A percentile compares a stretch with the other conserved stretches of the same genome.
These are phyloP conservation scores for Orthonevra nobilis DNA, from an alignment of 2,888 invertebrate species.

Conservation along the genomic window DNA sequence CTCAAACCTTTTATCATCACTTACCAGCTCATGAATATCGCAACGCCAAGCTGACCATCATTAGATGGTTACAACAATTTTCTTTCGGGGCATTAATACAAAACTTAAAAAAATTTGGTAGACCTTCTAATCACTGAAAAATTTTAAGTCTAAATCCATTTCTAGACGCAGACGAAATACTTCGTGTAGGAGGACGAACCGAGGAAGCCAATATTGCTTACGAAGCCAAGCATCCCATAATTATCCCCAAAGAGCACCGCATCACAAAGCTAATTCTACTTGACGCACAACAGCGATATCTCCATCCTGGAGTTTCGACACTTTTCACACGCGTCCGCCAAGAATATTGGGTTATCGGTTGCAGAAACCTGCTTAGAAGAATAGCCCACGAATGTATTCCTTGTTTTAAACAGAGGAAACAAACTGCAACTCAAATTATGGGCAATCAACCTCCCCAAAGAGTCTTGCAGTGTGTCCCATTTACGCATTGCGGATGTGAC, in stretches of 20 bases:
- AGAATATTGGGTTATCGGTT: not conserved
- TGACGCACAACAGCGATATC: not conserved
- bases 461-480: not conserved
- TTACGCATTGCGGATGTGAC: not conserved
- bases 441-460: not conserved
- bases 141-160: slow-evolving; percentile 29
- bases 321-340: not conserved
- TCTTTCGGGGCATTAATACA: not conserved
- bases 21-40: not conserved
- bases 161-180: slow-evolving; percentile 59
- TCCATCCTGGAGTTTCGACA: slow-evolving; percentile 20
- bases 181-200: slow-evolving; percentile 71
- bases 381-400: not conserved
- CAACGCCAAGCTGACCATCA: not conserved
- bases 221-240: slow-evolving; percentile 26
- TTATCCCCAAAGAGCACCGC: slow-evolving; percentile 4
- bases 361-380: not conserved
- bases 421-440: not conserved
- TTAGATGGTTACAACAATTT: not conserved
- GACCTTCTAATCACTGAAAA: not conserved
- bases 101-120: not conserved
- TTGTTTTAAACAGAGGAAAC: not conserved
- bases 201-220: slow-evolving; percentile 44
- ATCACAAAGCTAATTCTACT: not conserved
- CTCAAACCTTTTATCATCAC: too few relatives aligned